phyloP scores from a whole-genome alignment of 1,140 invertebrate genomes.

The Bacillus rossius region DNA sequence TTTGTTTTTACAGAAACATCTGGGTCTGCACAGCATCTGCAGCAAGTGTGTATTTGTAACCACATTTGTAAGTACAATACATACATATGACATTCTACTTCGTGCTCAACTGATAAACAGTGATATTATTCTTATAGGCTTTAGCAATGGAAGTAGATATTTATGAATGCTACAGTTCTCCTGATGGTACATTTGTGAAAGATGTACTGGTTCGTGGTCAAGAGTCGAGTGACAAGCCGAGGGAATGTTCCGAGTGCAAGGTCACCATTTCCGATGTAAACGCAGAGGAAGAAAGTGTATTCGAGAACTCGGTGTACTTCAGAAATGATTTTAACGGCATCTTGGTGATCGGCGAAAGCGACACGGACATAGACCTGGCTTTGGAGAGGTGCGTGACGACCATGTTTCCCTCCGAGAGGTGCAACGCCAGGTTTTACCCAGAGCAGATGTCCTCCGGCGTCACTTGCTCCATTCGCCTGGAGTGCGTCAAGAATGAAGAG shows the following conservation, averaged over 20 bases:
- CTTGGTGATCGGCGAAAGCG: conserved; percentile 9
- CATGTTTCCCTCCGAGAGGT: conserved; percentile 4
- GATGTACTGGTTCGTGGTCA: not conserved
- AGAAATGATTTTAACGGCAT: not conserved
- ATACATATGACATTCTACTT: too few species aligned
- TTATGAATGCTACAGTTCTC: not conserved
- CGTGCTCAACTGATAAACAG: too few species aligned
- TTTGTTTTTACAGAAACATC: too few species aligned
- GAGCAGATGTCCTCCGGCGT: not conserved
- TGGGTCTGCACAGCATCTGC: too few species aligned
- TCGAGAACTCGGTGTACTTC: conserved; percentile 6
- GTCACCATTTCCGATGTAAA: conserved; percentile 3
- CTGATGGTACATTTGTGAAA: conserved; percentile 7
- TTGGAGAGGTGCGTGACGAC: conserved; percentile 9
- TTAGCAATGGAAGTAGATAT: not conserved
- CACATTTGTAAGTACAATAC: too few species aligned
- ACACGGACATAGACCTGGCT: conserved; percentile 9
- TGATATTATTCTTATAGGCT: too few species aligned
- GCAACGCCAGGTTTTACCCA: not conserved
- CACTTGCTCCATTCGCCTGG: not conserved
- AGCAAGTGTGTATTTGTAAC: too few species aligned
- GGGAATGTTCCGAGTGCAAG: conserved; percentile 7
- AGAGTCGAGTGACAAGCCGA: not conserved
- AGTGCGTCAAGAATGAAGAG: conserved; percentile 19
- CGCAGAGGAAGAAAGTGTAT: not conserved